Base-by-base conservation (phyloP, 2,888 invertebrate species). In the Dasysyrphus tricinctus region DNA sequence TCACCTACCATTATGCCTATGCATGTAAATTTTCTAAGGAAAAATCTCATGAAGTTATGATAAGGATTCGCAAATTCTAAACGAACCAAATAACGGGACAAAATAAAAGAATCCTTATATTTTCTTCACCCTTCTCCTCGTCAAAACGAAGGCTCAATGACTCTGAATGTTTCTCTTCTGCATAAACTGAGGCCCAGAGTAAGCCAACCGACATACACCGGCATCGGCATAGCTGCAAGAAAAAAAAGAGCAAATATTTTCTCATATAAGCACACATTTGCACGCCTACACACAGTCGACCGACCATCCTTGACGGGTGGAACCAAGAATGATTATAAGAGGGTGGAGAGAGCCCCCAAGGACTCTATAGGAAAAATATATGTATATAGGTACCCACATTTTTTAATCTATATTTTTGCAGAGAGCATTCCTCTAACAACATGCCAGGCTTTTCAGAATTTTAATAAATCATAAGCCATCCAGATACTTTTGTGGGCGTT, bases 391-490 rank as follows among this genome's bases (percentile, higher is more conserved):
- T n/a, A 44, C 16, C 16, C 3, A 37, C 3, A 16, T 57, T 69
- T 74, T 69, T 78, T 75, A 78, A 74, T 81, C 74, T 86, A 74
- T 72, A 57, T 86, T 82, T 86, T 82, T 75, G 72, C 61, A 86
- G 75, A 74, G 78, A 86, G 78, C 74, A 82, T 82, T 86, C 78
- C 82, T 82, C 82, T 78, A 82, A 86, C 86, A 86, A 75, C 86
- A 75, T 86, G 86, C 86, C 86, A 86, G 82, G 82, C 78, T 82
- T 86, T 86, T 86, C 86, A 82, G 78, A 79, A 81, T 86, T 86
- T 86, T 86, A 86, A 86, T 86, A 86, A 86, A 86, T 86, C 86
- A 86, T 86, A 82, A 86, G 82, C 86, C 86, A 82, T 82, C 86
- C 78, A 74, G 85, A 78, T 86, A 84, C 83, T 74, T 67, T 76